Evolutionary conservation across 2,888 invertebrate genomes (phyloP).

Genomic region (Andrena praecox): DNA sequence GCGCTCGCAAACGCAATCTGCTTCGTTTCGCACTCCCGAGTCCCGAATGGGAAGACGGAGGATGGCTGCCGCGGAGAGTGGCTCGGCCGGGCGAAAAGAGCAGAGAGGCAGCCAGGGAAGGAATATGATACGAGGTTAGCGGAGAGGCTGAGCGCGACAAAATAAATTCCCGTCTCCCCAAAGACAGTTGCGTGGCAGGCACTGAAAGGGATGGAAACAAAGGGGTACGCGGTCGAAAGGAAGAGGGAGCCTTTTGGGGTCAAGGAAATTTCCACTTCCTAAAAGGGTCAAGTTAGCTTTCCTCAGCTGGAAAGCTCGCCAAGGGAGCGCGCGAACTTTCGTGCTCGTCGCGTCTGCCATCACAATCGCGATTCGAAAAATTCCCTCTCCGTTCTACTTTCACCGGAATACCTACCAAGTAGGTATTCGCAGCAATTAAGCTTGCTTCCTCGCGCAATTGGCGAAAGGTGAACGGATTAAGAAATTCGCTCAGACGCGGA

Average conservation of each 20-base stretch:
- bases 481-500: not conserved
- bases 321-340: not conserved
- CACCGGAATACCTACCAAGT: not conserved
- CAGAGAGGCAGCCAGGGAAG: not conserved
- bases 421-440: constrained; percentile 8
- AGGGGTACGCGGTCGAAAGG: constrained; percentile 18
- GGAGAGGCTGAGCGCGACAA: constrained; percentile 6
- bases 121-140: constrained; percentile 29
- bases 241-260: constrained; percentile 10
- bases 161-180: constrained; percentile 51
- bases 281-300: constrained; percentile 21
- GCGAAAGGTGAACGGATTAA: constrained; percentile 7
- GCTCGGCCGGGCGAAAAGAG: not conserved
- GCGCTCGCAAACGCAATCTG: too few species aligned
- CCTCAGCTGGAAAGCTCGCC: not conserved
- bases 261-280: constrained; percentile 35
- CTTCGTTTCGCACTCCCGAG: too few species aligned
- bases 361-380: not conserved
- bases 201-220: constrained; percentile 41
- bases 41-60: too few species aligned
- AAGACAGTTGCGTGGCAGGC: constrained; percentile 41
- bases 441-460: not conserved
- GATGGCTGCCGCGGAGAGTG: too few species aligned
- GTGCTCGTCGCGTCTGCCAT: not conserved
- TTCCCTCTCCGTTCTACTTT: not conserved